Base-by-base conservation (phyloP, 2,888 invertebrate species). In the Asteroscopus sphinx region DNA sequence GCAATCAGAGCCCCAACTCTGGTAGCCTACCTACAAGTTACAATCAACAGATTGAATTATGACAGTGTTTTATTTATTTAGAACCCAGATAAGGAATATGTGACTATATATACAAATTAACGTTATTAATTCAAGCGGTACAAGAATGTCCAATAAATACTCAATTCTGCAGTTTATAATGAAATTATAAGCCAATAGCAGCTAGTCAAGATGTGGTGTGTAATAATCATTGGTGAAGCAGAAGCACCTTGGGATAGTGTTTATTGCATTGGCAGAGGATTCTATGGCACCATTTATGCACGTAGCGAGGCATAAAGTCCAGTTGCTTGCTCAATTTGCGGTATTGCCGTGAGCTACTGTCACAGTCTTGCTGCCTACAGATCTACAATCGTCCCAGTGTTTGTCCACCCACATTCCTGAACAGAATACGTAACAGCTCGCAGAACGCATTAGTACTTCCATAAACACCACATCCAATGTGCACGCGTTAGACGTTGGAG, bases 271-370 rank as follows among this genome's bases (percentile, higher is more conserved):
- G 45, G 17, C 39, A 41, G 59, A 68, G 60, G 54, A 79, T 79
- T 74, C 73, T 61, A 64, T 76, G 53, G 55, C 58, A 59, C 69
- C 64, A 77, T 79, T 80, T 79, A 62, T 66, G 69, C 35, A 67
- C 52, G 65, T 69, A 77, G 66, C 61, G 59, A 66, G 68, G 56
- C 72, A 63, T 74, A 72, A 76, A 73, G 69, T 74, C 74, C 71
- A 66, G 61, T 58, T 52, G 57, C 60, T 74, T 73, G 69, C 70
- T 81, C 79, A 78, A 82, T 82, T 83, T 79, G 72, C 52, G 76
- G 71, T 68, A 74, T 73, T 77, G 71, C 63, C 67, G 58, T 73
- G 68, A 75, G 58, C 65, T 69, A 65, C 59, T 68, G 60, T 76
- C 72, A 73, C 73, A 65, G 62, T 69, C 51, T 52, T 48, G 49